Evolutionary conservation across 2,797 vertebrate species (phyloP).

Genomic region (Diglossa cyanea): DNA sequence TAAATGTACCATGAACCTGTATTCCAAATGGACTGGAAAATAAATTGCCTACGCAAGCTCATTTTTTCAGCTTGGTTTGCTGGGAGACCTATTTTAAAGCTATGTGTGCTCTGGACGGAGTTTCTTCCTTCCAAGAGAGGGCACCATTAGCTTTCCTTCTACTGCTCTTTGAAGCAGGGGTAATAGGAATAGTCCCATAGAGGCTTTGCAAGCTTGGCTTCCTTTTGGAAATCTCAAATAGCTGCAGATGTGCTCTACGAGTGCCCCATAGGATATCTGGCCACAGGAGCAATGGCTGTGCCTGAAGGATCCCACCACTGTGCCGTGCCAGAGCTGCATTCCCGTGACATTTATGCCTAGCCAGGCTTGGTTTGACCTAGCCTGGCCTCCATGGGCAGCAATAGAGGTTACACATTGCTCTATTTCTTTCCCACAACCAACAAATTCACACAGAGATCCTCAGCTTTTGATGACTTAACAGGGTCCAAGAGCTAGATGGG

Average conservation of each 20-base stretch:
- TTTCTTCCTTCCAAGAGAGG: conserved; percentile 30
- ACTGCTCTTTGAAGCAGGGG: neutral
- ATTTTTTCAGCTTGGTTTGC: neutral
- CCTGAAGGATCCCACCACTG: neutral
- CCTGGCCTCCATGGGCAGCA: accelerated
- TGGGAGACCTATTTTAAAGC: neutral
- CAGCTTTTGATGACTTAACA: neutral
- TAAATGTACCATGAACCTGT: conserved; percentile 20
- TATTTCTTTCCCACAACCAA: neutral
- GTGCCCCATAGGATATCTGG: neutral
- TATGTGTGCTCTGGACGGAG: neutral
- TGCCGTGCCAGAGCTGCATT: neutral
- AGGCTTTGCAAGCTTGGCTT: neutral
- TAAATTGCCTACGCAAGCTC: neutral
- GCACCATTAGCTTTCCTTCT: conserved; percentile 9
- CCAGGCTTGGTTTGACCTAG: neutral
- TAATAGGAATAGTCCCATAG: accelerated
- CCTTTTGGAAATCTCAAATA: neutral
- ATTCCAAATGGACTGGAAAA: conserved; percentile 2
- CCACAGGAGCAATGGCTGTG: accelerated
- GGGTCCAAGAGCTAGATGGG: neutral
- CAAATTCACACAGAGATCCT: neutral
- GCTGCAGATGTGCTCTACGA: accelerated
- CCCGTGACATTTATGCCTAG: too few relatives aligned
- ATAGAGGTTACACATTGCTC: accelerated